A percentile compares a stretch with the other conserved stretches of the same genome.
phyloP scores from a whole-genome alignment of 2,888 invertebrate species.

The Philopedon plagiatum region DNA sequence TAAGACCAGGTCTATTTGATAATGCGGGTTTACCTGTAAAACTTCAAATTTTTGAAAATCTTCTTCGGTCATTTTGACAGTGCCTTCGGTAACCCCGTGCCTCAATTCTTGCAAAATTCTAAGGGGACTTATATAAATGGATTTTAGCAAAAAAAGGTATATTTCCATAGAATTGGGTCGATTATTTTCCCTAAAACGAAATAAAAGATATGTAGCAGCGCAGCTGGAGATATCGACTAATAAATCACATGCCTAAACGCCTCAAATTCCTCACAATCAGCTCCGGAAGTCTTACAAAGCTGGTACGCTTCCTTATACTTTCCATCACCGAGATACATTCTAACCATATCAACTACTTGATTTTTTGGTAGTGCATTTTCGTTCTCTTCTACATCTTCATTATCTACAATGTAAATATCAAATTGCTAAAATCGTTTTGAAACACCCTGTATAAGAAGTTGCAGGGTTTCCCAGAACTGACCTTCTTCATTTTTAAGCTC shows the following conservation, averaged over 20 bases:
- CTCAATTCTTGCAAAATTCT: constrained; percentile 3
- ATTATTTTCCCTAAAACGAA: background rate
- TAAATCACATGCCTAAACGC: constrained; percentile 12
- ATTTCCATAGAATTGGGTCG: background rate
- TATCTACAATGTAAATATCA: background rate
- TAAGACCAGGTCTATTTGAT: too few relatives aligned
- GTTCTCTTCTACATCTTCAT: constrained; percentile 54
- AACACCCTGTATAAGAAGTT: too few relatives aligned
- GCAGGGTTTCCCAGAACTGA: background rate
- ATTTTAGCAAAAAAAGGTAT: constrained; percentile 14
- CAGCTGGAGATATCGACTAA: too few relatives aligned
- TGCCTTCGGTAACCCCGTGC: constrained; percentile 3
- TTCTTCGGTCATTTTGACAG: constrained; percentile 47
- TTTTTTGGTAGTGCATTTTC: constrained; percentile 45
- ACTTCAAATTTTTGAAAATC: constrained; percentile 67
- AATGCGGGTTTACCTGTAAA: constrained; percentile 61
- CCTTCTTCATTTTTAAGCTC: constrained; percentile 65
- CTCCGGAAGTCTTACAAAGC: constrained; percentile 47
- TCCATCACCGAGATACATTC: constrained; percentile 67
- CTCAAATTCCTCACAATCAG: constrained; percentile 32
- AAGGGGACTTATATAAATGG: constrained; percentile 16
- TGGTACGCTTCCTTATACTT: constrained; percentile 72
- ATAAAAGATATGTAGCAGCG: background rate
- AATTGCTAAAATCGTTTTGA: too few relatives aligned
- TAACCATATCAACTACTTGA: constrained; percentile 50